Conservation (phyloP, 2,797 vertebrate genomes). For the Loris lydekkerianus region DNA sequence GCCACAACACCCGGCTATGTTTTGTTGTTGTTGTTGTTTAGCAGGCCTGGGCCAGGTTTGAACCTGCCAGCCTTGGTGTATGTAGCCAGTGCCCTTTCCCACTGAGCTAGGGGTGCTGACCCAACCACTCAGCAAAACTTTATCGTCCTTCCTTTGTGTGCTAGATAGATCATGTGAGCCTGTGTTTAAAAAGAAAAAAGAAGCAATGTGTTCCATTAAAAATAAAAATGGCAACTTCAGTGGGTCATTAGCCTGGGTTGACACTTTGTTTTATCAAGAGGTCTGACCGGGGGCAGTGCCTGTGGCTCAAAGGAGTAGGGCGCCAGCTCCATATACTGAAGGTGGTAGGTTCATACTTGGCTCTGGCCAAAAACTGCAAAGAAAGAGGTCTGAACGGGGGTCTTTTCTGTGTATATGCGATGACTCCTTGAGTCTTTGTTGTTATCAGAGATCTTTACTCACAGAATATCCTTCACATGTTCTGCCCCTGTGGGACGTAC, state of each 20-base stretch:
- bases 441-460: background rate
- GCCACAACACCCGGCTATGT: too few relatives aligned
- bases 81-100: too few relatives aligned
- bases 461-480: too few relatives aligned
- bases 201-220: background rate
- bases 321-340: too few relatives aligned
- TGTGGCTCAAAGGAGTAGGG: too few relatives aligned
- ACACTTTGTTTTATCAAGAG: background rate
- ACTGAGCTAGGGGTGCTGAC: too few relatives aligned
- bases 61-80: too few relatives aligned
- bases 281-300: background rate
- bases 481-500: fast-evolving
- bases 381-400: background rate
- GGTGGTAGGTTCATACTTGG: too few relatives aligned
- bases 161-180: background rate
- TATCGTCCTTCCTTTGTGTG: background rate
- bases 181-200: background rate
- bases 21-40: too few relatives aligned
- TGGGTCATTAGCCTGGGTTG: background rate
- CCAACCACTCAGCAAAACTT: too few relatives aligned
- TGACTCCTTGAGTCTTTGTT: background rate
- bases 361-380: too few relatives aligned
- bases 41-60: too few relatives aligned
- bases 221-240: background rate
- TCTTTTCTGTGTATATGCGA: background rate